Conservation (phyloP, 2,113 vertebrate genomes). For the Aleadryas rufinucha region DNA sequence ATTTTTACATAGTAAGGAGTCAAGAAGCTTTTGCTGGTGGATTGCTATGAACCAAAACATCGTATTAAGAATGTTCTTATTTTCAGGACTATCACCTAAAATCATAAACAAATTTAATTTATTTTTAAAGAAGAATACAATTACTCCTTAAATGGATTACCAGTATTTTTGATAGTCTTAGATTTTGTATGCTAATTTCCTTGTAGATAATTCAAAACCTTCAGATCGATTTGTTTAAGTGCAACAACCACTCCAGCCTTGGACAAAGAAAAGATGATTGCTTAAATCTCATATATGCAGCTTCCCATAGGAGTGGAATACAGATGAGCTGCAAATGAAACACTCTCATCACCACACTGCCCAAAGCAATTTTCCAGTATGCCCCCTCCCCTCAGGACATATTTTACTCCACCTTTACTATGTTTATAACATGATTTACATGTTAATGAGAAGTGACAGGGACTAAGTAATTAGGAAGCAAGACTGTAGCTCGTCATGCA, state of each 20-base stretch:
- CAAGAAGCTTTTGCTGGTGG: neutral
- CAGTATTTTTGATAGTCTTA: neutral
- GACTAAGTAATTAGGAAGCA: slow-evolving; percentile 71
- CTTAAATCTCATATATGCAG: slow-evolving; percentile 54
- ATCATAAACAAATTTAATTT: neutral
- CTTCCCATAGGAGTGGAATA: slow-evolving; percentile 50
- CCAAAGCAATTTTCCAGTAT: slow-evolving; percentile 68
- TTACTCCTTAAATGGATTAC: neutral
- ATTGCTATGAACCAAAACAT: neutral
- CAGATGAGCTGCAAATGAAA: slow-evolving; percentile 52
- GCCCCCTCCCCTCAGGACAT: slow-evolving; percentile 42
- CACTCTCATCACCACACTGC: slow-evolving; percentile 60
- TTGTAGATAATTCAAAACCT: slow-evolving; percentile 39
- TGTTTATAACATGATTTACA: slow-evolving; percentile 68
- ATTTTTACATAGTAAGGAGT: neutral
- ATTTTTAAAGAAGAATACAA: neutral
- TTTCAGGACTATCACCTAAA: neutral
- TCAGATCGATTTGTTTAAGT: slow-evolving; percentile 47
- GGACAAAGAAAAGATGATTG: slow-evolving; percentile 60
- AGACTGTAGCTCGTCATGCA: slow-evolving; percentile 41
- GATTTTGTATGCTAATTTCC: neutral
- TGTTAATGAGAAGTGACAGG: slow-evolving; percentile 71
- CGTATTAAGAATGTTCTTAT: neutral
- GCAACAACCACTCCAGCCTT: slow-evolving; percentile 36
- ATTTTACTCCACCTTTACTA: slow-evolving; percentile 67